These are phyloP conservation scores for Beroe ovata DNA, from an alignment of 37 sponge, comb jelly and placozoan species.

Conservation along the genomic window DNA sequence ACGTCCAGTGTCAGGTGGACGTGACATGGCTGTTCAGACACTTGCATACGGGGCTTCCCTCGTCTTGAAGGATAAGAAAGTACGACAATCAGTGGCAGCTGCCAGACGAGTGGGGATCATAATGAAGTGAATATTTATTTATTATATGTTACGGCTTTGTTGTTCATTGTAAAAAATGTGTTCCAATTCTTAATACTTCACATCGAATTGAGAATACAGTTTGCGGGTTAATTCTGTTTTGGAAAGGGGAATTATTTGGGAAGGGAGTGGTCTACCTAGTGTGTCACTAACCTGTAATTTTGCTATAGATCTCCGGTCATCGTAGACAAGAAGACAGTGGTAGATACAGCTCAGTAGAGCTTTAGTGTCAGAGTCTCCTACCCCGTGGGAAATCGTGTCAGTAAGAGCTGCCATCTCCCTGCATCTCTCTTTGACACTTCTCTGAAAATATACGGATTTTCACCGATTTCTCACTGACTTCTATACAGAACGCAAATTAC, in stretches of 20 bases:
- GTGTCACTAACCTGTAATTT: slow-evolving; percentile 29
- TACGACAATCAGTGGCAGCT: not conserved
- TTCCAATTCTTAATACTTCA: no score
- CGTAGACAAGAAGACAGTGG: not conserved
- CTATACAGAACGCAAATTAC: no score
- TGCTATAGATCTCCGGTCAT: slow-evolving; percentile 29
- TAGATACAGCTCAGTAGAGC: not conserved
- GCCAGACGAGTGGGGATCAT: not conserved
- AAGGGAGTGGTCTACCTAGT: no score
- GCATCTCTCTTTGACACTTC: not conserved
- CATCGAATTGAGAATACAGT: no score
- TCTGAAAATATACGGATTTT: no score
- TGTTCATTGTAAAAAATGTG: no score
- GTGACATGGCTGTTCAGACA: not conserved
- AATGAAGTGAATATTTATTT: not conserved
- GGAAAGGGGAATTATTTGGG: not conserved
- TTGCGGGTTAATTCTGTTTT: no score
- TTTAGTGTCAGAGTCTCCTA: slow-evolving; percentile 17
- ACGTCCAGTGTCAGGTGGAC: not conserved
- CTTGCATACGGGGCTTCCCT: not conserved
- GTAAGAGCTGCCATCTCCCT: not conserved
- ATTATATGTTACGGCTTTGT: no score
- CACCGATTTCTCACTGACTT: no score
- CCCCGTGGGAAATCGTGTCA: not conserved
- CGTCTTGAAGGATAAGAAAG: not conserved